Evolutionary conservation across 2,888 invertebrate species (phyloP), one percentile per base, ranked within the genome.

Genomic region (Galerucella calmariensis): DNA sequence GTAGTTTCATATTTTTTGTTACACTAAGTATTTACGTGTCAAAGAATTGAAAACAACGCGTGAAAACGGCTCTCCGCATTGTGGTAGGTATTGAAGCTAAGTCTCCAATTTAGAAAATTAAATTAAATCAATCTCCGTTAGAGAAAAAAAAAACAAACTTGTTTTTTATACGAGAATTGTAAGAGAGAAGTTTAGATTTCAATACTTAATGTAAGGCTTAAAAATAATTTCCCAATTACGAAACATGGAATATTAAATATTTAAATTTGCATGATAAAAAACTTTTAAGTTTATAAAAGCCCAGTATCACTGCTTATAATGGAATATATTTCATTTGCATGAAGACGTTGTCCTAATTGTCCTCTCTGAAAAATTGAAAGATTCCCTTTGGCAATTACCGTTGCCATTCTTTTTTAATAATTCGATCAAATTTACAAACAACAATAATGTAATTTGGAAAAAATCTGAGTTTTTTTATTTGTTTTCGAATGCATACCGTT

Each of bases 191-290:
- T 74, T 74, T 51, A 75, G 59, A 58, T 73, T 75, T 75, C 76
- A 76, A 79, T 76, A 72, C 59, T 66, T 72, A 76, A 78, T 76
- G 77, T 75, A 66, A 58, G 80, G 78, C 78, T 81, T 80, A 80
- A 81, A 82, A 82, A 80, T 82, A 82, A 83, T 81, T 82, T 79
- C 78, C 79, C 82, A 82, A 83, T 83, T 83, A 82, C 81, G 78
- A 83, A 83, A 83, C 82, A 82, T 83, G 83, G 83, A 83, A 83
- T 83, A 83, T 82, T 82, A 80, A 82, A 82, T 80, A 79, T 79
- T 66, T 75, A 75, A 73, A 82, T 83, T 82, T 82, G 81, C 82
- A 82, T 83, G 82, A 81, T 82, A 78, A 80, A 77, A 82, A 82
- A 80, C 70, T 80, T 72, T 81, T 77, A 79, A 80, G 78, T 82